Conservation (phyloP, 2,888 invertebrate genomes). For the Aricia artaxerxes region DNA sequence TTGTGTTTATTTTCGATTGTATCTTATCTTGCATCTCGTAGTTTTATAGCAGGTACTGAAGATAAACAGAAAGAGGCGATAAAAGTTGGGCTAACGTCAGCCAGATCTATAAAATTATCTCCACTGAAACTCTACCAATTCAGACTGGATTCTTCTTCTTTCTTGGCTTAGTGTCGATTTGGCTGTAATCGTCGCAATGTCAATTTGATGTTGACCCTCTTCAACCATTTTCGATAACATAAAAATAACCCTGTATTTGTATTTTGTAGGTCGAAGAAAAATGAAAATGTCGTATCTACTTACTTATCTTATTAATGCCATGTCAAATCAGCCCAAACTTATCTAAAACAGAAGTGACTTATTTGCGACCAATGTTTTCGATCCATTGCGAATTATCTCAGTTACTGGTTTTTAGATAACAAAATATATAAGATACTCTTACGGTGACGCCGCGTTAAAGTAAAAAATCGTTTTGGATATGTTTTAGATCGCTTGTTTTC, state of each 20-base stretch:
- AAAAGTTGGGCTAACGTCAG: neutral
- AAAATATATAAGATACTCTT: neutral
- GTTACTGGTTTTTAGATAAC: neutral
- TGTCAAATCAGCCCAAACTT: neutral
- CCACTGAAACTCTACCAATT: neutral
- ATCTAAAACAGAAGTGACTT: neutral
- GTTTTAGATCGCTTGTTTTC: no score
- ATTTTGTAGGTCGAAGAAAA: neutral
- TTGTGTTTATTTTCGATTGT: constrained; percentile 9
- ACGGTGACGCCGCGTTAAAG: neutral
- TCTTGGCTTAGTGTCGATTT: neutral
- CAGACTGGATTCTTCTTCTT: neutral
- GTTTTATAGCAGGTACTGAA: constrained; percentile 11
- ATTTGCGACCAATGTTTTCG: neutral
- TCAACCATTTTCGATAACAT: neutral
- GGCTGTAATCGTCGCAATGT: neutral
- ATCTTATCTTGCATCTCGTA: constrained; percentile 9
- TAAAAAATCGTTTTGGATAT: no score
- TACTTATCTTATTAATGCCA: neutral
- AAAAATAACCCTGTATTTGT: neutral
- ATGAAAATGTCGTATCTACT: neutral
- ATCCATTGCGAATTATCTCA: neutral
- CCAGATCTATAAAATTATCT: neutral
- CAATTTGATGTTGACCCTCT: neutral
- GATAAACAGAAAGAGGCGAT: neutral